Evolutionary conservation across 2,797 vertebrate genomes (phyloP), one percentile per base, ranked within the genome.

Genomic region (Danio albolineatus): DNA sequence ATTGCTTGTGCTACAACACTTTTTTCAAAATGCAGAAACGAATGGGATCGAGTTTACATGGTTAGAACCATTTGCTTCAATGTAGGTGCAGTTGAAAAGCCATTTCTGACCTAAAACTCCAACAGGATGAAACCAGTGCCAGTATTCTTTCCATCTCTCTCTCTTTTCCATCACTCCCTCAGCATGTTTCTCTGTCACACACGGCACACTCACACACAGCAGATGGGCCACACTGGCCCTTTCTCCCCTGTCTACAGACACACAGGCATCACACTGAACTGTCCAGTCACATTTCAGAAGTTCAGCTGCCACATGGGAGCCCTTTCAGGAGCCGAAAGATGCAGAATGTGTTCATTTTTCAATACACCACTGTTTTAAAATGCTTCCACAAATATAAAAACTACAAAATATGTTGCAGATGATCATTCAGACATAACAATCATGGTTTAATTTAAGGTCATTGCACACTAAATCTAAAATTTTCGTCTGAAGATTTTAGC

Each of bases 211-310:
- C 70, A 73, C 70, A 62, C 74, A 65, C n/a, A 82, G 61, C 81
- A 82, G 81, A 82, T 82, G 81, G 81, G 54, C 61, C 14, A 36
- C 69, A 43, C 39, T 49, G 80, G 28, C 67, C 76, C 66, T 74
- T 60, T 56, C 56, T 61, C 61, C 43, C 54, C 74, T 54, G 38
- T 82, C 53, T 59, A 14, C 48, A 19, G 48, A 66, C 54, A 38
- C 51, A 59, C 81, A 54, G 46, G 17, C n/a, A 9, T 73, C 51
- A 10, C 53, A 59, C 70, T 70, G 36, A 71, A 70, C 66, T 78
- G 66, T 71, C 56, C 76, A n/a, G 12, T 61, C 66, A 49, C 44
- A 43, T 78, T 69, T 78, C n/a, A 78, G n/a, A 60, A 70, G 69
- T 60, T 59, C 76, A 78, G 44, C 54, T n/a, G 21, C 17, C 65